Conservation (phyloP, 2,888 invertebrate species). For the Melinaea marsaeus region DNA sequence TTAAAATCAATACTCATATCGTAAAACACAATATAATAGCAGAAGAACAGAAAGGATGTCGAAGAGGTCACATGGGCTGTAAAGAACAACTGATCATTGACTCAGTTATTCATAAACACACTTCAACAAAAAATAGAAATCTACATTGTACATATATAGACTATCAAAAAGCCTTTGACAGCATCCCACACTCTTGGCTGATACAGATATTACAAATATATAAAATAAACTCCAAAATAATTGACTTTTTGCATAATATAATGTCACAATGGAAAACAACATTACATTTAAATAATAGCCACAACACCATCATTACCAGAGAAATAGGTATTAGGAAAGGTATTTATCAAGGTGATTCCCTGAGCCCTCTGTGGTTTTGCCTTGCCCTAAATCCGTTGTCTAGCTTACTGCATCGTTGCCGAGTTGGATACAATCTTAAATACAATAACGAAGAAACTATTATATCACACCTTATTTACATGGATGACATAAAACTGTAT, state of each 20-base stretch:
- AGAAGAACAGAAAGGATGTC: slow-evolving; percentile 26
- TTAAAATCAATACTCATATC: slow-evolving; percentile 17
- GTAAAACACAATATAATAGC: slow-evolving; percentile 17
- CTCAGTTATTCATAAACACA: slow-evolving; percentile 19
- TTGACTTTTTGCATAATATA: slow-evolving; percentile 5
- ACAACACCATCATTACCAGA: neutral
- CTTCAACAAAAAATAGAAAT: slow-evolving; percentile 12
- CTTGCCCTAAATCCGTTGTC: slow-evolving; percentile 24
- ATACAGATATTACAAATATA: slow-evolving; percentile 17
- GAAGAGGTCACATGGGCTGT: slow-evolving; percentile 19
- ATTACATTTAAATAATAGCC: no score
- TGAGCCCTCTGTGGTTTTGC: slow-evolving; percentile 27
- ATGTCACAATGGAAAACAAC: neutral
- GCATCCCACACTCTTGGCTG: slow-evolving; percentile 22
- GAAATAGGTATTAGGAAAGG: slow-evolving; percentile 9
- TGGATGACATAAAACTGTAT: slow-evolving; percentile 23
- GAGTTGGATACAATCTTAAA: slow-evolving; percentile 19
- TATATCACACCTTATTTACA: slow-evolving; percentile 13
- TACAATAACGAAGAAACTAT: neutral
- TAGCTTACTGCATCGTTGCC: slow-evolving; percentile 6
- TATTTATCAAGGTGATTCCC: slow-evolving; percentile 15
- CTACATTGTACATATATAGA: slow-evolving; percentile 26
- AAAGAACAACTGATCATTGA: slow-evolving; percentile 24
- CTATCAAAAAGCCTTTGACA: slow-evolving; percentile 24
- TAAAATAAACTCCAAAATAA: slow-evolving; percentile 10